Evolutionary conservation across 64 coral and sea anemone species (phyloP).

Genomic region (Pocillopora damicornis): DNA sequence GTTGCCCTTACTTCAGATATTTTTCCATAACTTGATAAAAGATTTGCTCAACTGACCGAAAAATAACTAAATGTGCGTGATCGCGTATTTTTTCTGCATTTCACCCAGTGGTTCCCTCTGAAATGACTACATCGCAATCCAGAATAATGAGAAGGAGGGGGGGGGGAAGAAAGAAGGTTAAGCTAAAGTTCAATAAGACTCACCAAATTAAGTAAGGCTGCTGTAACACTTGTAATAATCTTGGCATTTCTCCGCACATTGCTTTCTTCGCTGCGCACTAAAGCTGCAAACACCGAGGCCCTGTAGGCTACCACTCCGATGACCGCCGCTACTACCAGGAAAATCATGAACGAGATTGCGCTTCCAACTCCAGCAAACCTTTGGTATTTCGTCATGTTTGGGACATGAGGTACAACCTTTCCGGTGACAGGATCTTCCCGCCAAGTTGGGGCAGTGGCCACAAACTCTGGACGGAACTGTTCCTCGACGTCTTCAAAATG

Average conservation of each 20-base stretch:
- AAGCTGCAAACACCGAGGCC: constrained; percentile 63
- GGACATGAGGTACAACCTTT: constrained; percentile 81
- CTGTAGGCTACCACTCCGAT: constrained; percentile 87
- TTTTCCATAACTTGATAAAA: no score
- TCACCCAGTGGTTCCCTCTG: no score
- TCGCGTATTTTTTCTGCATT: no score
- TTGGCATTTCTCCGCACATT: constrained; percentile 71
- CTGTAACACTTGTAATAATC: constrained; percentile 81
- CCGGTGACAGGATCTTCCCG: constrained; percentile 72
- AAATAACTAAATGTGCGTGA: no score
- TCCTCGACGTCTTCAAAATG: constrained; percentile 85
- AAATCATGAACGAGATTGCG: constrained; percentile 79
- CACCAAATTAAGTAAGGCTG: constrained; percentile 84
- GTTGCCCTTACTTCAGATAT: no score
- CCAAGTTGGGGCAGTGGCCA: constrained; percentile 52
- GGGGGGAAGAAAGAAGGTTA: neutral
- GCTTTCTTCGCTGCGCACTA: constrained; percentile 9
- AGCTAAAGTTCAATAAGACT: neutral
- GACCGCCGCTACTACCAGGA: constrained; percentile 75
- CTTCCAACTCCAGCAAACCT: constrained; percentile 75
- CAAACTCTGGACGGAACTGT: constrained; percentile 88
- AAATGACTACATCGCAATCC: no score
- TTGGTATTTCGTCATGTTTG: constrained; percentile 57
- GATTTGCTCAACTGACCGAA: no score
- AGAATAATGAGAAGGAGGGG: no score